These are phyloP conservation scores for Stegostoma tigrinum DNA, from an alignment of 2,113 vertebrate species.

Conservation along the genomic window DNA sequence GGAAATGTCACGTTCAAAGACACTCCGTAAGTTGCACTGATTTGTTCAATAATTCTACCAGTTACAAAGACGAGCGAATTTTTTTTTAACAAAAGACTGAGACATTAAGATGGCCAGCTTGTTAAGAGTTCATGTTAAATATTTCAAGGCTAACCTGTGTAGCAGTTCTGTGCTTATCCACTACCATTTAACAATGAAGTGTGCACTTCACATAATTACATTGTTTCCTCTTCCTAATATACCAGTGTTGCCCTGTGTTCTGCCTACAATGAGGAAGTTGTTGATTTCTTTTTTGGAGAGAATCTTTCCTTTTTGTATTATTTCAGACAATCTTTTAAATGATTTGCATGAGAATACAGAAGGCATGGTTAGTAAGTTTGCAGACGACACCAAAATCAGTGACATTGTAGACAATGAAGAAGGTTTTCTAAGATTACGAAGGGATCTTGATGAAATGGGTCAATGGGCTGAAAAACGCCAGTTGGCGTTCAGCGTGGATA, in stretches of 20 bases:
- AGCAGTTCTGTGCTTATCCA: background rate
- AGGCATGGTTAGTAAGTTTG: too few species aligned
- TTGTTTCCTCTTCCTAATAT: background rate
- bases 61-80: background rate
- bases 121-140: background rate
- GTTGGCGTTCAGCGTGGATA: too few species aligned
- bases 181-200: background rate
- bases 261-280: background rate
- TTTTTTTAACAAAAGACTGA: background rate
- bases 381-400: too few species aligned
- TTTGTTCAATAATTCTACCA: background rate
- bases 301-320: background rate
- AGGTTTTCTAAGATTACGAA: too few species aligned
- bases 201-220: background rate
- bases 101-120: background rate
- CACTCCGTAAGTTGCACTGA: constrained; percentile 5
- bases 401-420: too few species aligned
- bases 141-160: background rate
- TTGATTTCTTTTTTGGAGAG: background rate
- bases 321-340: background rate
- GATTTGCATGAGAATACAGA: too few species aligned
- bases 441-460: too few species aligned
- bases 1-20: background rate
- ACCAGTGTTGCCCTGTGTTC: background rate
- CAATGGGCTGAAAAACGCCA: too few species aligned